These are phyloP conservation scores for Papilio polytes DNA, from an alignment of 1,140 invertebrate genomes.

Conservation along the genomic window DNA sequence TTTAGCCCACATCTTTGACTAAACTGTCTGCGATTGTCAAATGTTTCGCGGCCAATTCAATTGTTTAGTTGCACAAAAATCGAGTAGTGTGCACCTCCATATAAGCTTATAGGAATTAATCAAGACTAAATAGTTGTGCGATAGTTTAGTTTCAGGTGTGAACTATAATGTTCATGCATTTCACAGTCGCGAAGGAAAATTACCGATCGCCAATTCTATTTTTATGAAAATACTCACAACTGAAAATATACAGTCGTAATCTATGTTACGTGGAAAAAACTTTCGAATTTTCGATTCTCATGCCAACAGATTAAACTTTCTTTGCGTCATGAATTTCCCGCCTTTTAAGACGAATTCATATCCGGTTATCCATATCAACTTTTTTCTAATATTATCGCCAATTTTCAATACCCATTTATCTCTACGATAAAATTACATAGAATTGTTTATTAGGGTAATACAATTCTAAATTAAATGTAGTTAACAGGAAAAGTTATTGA, in stretches of 20 bases:
- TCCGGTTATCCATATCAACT: not conserved
- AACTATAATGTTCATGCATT: not conserved
- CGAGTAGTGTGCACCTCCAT: too few relatives aligned
- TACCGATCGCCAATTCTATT: not conserved
- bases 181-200: conserved; percentile 15
- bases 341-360: not conserved
- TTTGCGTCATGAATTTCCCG: not conserved
- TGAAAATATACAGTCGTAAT: not conserved
- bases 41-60: too few relatives aligned
- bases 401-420: not conserved
- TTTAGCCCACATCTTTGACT: not conserved
- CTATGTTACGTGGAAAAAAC: conserved; percentile 11
- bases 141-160: too few relatives aligned
- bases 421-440: not conserved
- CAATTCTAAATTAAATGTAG: not conserved
- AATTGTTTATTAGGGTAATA: not conserved
- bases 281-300: not conserved
- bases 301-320: conserved; percentile 10
- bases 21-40: too few relatives aligned
- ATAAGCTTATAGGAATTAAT: too few relatives aligned
- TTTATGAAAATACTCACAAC: not conserved
- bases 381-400: not conserved
- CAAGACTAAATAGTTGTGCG: too few relatives aligned
- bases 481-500: not conserved
- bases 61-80: too few relatives aligned